Conservation (phyloP, 2,888 invertebrate genomes). For the Ornithoptera alexandrae region DNA sequence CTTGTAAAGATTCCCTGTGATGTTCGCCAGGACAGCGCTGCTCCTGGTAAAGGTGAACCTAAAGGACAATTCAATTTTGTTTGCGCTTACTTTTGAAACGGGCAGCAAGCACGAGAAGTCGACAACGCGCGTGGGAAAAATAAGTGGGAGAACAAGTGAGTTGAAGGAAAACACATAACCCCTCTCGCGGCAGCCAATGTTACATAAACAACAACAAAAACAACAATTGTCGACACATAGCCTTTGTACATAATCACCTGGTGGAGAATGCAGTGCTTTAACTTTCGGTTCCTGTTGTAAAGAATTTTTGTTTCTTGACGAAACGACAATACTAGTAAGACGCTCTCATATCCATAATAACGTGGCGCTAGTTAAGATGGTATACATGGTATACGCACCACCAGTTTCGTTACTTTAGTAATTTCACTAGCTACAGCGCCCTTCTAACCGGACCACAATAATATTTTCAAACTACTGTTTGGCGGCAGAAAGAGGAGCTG, state of each 20-base stretch:
- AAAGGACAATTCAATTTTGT: neutral
- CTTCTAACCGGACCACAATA: too few relatives aligned
- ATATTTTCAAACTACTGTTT: too few relatives aligned
- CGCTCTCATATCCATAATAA: too few relatives aligned
- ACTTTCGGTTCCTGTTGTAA: neutral
- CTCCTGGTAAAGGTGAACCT: too few relatives aligned
- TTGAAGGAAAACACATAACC: slow-evolving; percentile 41
- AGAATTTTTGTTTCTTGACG: neutral
- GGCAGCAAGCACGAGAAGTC: slow-evolving; percentile 12
- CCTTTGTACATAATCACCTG: slow-evolving; percentile 12
- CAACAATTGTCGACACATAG: slow-evolving; percentile 29
- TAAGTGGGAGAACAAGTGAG: slow-evolving; percentile 33
- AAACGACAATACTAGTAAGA: too few relatives aligned
- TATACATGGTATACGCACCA: too few relatives aligned
- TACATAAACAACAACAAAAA: slow-evolving; percentile 44
- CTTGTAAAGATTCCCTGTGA: too few relatives aligned
- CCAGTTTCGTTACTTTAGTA: too few relatives aligned
- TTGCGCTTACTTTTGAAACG: slow-evolving; percentile 11
- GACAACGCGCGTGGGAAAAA: slow-evolving; percentile 42
- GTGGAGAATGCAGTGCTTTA: neutral
- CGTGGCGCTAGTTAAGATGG: too few relatives aligned
- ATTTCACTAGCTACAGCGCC: too few relatives aligned
- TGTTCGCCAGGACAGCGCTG: too few relatives aligned
- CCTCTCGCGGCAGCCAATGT: slow-evolving; percentile 40
- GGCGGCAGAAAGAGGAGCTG: too few relatives aligned